These are phyloP conservation scores for Ophion ellenae DNA, from an alignment of 2,888 invertebrate genomes.

Conservation along the genomic window DNA sequence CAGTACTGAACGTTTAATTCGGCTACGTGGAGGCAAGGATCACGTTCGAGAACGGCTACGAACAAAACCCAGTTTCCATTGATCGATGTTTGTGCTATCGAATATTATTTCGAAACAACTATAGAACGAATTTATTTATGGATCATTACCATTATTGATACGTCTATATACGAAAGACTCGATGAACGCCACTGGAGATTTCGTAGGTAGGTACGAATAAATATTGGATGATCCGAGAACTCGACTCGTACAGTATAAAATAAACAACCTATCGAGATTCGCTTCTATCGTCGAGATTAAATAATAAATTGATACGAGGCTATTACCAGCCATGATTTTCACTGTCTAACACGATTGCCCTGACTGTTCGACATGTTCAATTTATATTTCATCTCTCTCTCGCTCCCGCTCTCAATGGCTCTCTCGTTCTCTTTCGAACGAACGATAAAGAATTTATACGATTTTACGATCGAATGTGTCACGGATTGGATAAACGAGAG, in stretches of 20 bases:
- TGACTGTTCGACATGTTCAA: conserved; percentile 26
- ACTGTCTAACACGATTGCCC: conserved; percentile 4
- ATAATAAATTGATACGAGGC: conserved; percentile 32
- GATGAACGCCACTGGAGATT: conserved; percentile 9
- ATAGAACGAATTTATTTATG: not conserved
- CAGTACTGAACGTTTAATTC: too few species aligned
- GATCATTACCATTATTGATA: not conserved
- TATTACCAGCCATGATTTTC: conserved; percentile 34
- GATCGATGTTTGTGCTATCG: not conserved
- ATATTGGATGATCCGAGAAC: conserved; percentile 35
- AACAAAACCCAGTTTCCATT: not conserved
- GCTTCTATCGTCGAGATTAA: conserved; percentile 25
- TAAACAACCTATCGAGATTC: conserved; percentile 34
- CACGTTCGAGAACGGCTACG: too few species aligned
- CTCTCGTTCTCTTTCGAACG: conserved; percentile 10
- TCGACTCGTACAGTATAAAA: conserved; percentile 28
- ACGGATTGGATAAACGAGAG: conserved; percentile 43
- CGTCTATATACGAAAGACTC: conserved; percentile 5
- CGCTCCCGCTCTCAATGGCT: not conserved
- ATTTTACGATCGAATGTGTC: conserved; percentile 32
- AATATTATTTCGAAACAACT: not conserved
- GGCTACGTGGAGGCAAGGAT: too few species aligned
- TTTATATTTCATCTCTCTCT: conserved; percentile 45
- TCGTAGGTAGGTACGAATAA: conserved; percentile 5
- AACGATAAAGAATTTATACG: conserved; percentile 42